Base-by-base conservation (phyloP, 2,113 vertebrate genomes). In the Microtus oregoni region DNA sequence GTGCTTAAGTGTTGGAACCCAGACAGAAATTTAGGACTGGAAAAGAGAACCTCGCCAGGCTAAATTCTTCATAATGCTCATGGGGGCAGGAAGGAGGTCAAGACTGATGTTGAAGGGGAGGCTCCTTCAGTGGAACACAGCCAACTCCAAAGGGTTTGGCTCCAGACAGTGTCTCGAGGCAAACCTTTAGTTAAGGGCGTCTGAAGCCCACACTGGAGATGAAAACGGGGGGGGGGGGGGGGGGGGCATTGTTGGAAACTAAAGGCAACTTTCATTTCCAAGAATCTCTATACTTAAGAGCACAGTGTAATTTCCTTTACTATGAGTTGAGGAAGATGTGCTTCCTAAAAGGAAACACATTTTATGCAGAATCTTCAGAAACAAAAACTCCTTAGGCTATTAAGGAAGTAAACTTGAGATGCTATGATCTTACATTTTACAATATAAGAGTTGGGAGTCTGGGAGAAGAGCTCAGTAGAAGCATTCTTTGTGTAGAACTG, bases 261-360 rank as follows among this genome's bases (percentile, higher is more conserved):
- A 94, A 94, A 89, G 61, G 70, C 92, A 68, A 76, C n/a, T 79
- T 72, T 91, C 61, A 76, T 76, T 96, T 92, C 93, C 92, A 97
- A 97, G 95, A 94, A 44, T 94, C 70, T 77, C 97, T 92, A 52
- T 61, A n/a, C 81, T 94, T 86, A 90, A 94, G 94, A 96, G 93
- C 77, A 94, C 68, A 89, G 90, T 76, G 35, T 89, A 89, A 94
- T 73, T 94, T 96, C 95, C 92, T 90, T 96, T 94, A n/a, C 52
- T 75, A 58, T 95, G 88, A 76, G 85, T 67, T 92, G 72, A 92
- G 76, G 83, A 97, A 93, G 85, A 89, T 82, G 86, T 28, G 89
- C 50, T 77, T 78, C n/a, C 92, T 90, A 79, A 97, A 93, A 75
- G 72, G 81, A 97, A 96, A 95, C 93, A 92, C 47, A 96, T 81